Evolutionary conservation across 2,797 vertebrate genomes (phyloP).

Genomic region (Cephalopachus bancanus): DNA sequence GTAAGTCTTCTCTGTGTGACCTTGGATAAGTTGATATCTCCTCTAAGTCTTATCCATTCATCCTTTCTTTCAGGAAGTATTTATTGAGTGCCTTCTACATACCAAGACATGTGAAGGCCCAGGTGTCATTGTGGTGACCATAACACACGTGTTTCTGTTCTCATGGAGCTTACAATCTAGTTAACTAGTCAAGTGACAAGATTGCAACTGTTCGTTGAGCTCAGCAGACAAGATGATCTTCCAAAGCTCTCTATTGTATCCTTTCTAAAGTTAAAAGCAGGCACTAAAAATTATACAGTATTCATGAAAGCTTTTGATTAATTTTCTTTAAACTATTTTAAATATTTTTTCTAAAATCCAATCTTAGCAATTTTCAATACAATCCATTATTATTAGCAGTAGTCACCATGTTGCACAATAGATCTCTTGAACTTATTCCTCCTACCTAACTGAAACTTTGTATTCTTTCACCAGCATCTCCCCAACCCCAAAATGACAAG

Average conservation of each 20-base stretch:
- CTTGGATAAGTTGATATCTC: neutral
- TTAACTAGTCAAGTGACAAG: neutral
- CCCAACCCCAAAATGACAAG: neutral
- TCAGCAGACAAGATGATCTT: neutral
- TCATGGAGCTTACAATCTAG: neutral
- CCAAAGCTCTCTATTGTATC: neutral
- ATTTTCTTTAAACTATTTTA: neutral
- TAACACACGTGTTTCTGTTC: neutral
- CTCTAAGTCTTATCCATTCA: neutral
- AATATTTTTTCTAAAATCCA: neutral
- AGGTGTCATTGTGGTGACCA: neutral
- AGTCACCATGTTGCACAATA: neutral
- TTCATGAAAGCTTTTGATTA: neutral
- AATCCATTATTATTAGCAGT: neutral
- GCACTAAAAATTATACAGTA: neutral
- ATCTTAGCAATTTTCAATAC: neutral
- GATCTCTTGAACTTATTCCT: neutral
- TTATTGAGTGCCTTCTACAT: neutral
- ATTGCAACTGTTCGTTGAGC: neutral
- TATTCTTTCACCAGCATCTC: neutral
- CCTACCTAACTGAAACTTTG: neutral
- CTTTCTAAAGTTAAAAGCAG: slow-evolving; percentile 21
- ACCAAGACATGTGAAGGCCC: neutral
- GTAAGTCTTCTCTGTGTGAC: neutral
- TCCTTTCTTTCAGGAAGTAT: neutral